These are phyloP conservation scores for Aegypius monachus DNA, from an alignment of 2,113 vertebrate species.

Conservation along the genomic window DNA sequence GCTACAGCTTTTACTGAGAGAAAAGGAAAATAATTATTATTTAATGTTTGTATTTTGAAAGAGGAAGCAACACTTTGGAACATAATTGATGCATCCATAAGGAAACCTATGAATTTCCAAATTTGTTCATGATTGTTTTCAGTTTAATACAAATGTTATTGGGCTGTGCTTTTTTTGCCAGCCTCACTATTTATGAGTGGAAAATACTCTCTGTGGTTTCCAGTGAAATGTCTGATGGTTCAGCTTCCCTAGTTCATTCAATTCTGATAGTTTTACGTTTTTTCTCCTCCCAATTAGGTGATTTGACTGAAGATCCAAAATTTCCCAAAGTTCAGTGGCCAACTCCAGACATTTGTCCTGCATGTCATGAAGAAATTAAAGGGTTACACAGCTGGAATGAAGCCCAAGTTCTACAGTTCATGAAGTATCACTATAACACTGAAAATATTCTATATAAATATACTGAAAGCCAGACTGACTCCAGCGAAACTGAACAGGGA, in stretches of 20 bases:
- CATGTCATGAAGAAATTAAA: slow-evolving; percentile 85
- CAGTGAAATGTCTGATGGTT: neutral
- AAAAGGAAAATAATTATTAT: neutral
- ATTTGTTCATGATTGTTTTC: neutral
- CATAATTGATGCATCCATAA: neutral
- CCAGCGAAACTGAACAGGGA: neutral
- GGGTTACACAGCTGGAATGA: slow-evolving; percentile 87
- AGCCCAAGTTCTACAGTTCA: slow-evolving; percentile 78
- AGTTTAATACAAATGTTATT: neutral
- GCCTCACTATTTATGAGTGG: neutral
- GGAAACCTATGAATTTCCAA: neutral
- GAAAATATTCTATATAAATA: slow-evolving; percentile 78
- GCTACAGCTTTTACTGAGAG: neutral
- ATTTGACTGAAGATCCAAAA: slow-evolving; percentile 87
- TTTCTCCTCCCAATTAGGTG: slow-evolving; percentile 69
- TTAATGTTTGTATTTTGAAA: neutral
- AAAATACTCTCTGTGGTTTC: neutral
- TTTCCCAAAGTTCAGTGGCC: slow-evolving; percentile 93
- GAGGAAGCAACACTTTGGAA: accelerated
- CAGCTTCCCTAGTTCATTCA: neutral
- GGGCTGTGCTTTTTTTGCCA: neutral
- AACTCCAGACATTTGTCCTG: slow-evolving; percentile 82
- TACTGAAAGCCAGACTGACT: neutral
- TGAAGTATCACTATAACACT: slow-evolving; percentile 79
- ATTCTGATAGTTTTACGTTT: neutral